Evolutionary conservation across 2,888 invertebrate genomes (phyloP).

Genomic region (Drosophila subsilvestris): DNA sequence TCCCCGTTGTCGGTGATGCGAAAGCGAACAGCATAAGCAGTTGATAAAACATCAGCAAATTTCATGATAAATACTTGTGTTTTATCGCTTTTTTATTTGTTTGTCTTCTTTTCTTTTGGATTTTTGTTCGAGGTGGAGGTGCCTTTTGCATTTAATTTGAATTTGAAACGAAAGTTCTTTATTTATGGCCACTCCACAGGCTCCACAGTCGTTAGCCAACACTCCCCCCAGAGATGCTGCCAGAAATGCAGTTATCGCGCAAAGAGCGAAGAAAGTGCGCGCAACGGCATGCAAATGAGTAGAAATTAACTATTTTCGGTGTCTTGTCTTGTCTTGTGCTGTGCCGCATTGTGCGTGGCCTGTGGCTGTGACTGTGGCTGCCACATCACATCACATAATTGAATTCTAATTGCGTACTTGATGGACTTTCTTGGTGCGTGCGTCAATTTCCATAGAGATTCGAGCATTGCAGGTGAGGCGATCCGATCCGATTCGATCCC

Average conservation of each 20-base stretch:
- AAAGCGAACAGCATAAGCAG: constrained; percentile 62
- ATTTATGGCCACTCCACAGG: constrained; percentile 18
- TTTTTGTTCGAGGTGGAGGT: background rate
- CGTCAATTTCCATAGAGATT: constrained; percentile 38
- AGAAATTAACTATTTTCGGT: constrained; percentile 23
- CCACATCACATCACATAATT: constrained; percentile 12
- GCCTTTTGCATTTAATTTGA: constrained; percentile 4
- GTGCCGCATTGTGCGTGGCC: background rate
- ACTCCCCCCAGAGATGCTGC: constrained; percentile 18
- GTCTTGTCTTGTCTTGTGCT: no score
- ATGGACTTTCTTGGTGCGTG: constrained; percentile 47
- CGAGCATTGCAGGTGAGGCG: background rate
- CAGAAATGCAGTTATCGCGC: constrained; percentile 3
- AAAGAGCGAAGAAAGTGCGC: constrained; percentile 32
- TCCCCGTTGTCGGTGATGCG: constrained; percentile 44
- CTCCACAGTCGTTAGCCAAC: background rate
- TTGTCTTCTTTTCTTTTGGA: background rate
- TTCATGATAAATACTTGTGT: constrained; percentile 35
- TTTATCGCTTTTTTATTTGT: constrained; percentile 15
- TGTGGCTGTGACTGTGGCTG: background rate
- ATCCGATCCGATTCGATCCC: background rate
- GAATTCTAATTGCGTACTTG: constrained; percentile 50
- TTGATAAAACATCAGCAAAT: constrained; percentile 22
- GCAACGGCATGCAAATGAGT: constrained; percentile 40
- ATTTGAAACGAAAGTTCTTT: constrained; percentile 55